A percentile compares a stretch with the other conserved stretches of the same genome.
Evolutionary conservation across 2,888 invertebrate genomes (phyloP).

Genomic region (Lumbricus terrestris): DNA sequence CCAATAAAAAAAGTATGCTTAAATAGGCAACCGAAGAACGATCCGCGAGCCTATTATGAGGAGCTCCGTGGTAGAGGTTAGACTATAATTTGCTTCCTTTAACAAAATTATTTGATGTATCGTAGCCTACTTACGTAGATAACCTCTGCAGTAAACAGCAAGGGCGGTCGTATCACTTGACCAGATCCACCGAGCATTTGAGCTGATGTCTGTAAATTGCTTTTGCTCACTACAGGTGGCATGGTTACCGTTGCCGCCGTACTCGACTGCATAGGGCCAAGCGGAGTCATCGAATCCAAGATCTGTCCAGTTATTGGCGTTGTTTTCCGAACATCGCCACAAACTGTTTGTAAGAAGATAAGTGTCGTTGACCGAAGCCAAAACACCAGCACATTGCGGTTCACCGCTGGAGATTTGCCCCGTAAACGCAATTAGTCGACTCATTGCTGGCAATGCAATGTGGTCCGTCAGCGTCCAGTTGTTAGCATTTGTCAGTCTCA

Average conservation of each 20-base stretch:
- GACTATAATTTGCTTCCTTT: too few relatives aligned
- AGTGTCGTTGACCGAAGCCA: background rate
- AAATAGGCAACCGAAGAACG: too few relatives aligned
- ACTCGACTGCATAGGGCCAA: background rate
- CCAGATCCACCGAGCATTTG: background rate
- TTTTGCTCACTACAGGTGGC: background rate
- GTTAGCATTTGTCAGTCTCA: background rate
- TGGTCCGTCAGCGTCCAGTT: background rate
- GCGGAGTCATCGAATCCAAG: background rate
- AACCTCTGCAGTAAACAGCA: background rate
- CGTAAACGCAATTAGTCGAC: background rate
- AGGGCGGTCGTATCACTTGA: background rate
- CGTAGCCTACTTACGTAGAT: background rate
- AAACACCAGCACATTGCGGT: background rate
- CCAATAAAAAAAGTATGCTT: too few relatives aligned
- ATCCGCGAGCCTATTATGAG: too few relatives aligned
- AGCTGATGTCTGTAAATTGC: background rate
- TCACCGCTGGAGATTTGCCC: background rate
- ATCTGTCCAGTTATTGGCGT: background rate
- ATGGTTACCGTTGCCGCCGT: background rate
- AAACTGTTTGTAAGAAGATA: background rate
- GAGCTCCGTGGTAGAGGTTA: too few relatives aligned
- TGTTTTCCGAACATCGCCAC: background rate
- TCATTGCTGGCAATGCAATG: background rate
- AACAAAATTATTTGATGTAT: background rate